Percentiles rank a stretch among this genome's conserved stretches.
phyloP scores from a whole-genome alignment of 2,113 vertebrate genomes.

The Grammomys surdaster region DNA sequence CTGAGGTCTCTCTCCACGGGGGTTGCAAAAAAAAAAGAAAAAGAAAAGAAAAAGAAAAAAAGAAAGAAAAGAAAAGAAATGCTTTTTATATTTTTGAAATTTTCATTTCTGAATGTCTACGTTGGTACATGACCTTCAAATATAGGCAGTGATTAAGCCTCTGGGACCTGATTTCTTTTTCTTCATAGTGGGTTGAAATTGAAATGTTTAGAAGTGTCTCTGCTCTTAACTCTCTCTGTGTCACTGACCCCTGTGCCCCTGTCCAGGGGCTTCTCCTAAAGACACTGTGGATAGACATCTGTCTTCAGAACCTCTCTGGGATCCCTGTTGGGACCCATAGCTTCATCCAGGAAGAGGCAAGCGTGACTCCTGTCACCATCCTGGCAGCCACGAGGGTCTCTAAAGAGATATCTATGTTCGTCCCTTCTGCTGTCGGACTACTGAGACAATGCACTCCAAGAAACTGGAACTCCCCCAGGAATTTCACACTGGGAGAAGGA shows the following conservation, averaged over 20 bases:
- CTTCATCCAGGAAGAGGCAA: not conserved
- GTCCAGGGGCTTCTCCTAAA: not conserved
- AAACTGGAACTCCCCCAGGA: not conserved
- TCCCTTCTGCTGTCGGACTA: not conserved
- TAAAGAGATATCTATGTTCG: not conserved
- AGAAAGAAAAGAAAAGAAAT: not conserved
- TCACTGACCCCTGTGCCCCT: not conserved
- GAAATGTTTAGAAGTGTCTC: accelerated
- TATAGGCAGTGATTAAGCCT: not conserved
- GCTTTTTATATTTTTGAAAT: not conserved
- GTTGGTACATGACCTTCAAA: not conserved
- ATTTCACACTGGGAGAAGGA: not conserved
- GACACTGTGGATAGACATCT: not conserved
- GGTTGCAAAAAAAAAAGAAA: not conserved
- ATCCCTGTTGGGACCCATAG: not conserved
- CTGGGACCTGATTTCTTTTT: not conserved
- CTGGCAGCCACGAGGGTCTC: no score
- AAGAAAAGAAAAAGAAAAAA: no score
- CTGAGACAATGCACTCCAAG: not conserved
- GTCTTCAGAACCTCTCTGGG: not conserved
- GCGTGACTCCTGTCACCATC: not conserved
- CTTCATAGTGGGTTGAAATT: not conserved
- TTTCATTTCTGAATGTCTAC: not conserved
- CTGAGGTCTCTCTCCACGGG: not conserved
- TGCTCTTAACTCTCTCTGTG: not conserved